phyloP scores from a whole-genome alignment of 2,113 vertebrate species.

The Gymnobelideus leadbeateri region DNA sequence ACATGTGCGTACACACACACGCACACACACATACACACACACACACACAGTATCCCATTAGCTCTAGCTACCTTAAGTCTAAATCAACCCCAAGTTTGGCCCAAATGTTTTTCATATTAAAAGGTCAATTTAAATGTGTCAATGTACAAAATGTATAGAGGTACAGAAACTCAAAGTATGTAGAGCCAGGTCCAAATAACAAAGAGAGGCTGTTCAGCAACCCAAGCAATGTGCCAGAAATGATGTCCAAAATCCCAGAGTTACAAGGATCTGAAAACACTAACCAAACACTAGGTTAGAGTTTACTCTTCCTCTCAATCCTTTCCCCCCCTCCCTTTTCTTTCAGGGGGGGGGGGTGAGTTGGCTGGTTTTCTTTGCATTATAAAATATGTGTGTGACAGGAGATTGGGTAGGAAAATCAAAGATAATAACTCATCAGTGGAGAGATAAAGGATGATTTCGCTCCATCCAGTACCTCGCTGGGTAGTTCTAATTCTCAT shows the following conservation, averaged over 20 bases:
- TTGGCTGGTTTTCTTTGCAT: constrained; percentile 38
- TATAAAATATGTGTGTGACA: constrained; percentile 42
- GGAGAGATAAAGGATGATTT: constrained; percentile 44
- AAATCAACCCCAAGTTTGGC: constrained; percentile 57
- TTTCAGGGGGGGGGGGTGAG: neutral
- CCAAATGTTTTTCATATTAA: constrained; percentile 25
- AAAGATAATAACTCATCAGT: constrained; percentile 1
- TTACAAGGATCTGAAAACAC: constrained; percentile 54
- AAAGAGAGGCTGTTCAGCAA: constrained; percentile 9
- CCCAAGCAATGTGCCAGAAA: constrained; percentile 38
- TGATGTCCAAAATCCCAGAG: constrained; percentile 50
- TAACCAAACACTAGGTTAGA: constrained; percentile 16
- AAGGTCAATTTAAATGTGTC: constrained; percentile 41
- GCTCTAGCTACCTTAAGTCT: constrained; percentile 27
- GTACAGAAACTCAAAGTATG: constrained; percentile 62
- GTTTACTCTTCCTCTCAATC: neutral
- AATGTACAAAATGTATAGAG: constrained; percentile 34
- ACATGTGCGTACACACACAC: neutral
- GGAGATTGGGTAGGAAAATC: constrained; percentile 33
- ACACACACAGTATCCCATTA: neutral
- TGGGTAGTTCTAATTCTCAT: neutral
- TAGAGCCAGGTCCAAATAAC: constrained; percentile 61
- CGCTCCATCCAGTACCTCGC: neutral
- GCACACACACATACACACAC: constrained; percentile 47
- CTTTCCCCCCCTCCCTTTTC: constrained; percentile 36